A percentile compares a stretch with the other conserved stretches of the same genome.
Conservation (phyloP, 2,113 vertebrate genomes). For the Gambusia affinis region DNA sequence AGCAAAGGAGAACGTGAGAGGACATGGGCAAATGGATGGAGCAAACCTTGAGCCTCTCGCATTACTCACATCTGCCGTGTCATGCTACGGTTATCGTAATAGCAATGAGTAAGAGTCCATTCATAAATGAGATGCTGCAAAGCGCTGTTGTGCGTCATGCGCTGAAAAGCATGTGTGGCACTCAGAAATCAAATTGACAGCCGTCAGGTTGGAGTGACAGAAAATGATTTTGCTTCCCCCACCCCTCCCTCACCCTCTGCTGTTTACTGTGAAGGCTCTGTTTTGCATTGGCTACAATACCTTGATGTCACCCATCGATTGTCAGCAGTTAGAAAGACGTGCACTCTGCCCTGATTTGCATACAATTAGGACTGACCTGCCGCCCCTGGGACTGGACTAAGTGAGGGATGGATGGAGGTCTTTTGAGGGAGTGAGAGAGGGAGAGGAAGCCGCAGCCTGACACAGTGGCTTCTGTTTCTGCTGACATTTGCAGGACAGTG, state of each 20-base stretch:
- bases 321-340: slow-evolving; percentile 53
- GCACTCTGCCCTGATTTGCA: slow-evolving; percentile 74
- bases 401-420: slow-evolving; percentile 60
- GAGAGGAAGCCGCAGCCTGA: slow-evolving; percentile 51
- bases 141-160: slow-evolving; percentile 3
- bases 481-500: slow-evolving; percentile 71
- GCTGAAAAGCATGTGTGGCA: slow-evolving; percentile 5
- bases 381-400: slow-evolving; percentile 67
- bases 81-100: not conserved
- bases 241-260: slow-evolving; percentile 43
- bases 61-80: slow-evolving; percentile 21
- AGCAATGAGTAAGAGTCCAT: slow-evolving; percentile 25
- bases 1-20: slow-evolving; percentile 17
- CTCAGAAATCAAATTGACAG: slow-evolving; percentile 4
- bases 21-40: slow-evolving; percentile 16
- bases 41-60: slow-evolving; percentile 26
- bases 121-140: slow-evolving; percentile 20
- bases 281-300: slow-evolving; percentile 64
- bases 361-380: slow-evolving; percentile 79
- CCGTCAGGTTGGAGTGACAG: slow-evolving; percentile 30
- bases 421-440: slow-evolving; percentile 36
- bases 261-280: slow-evolving; percentile 63
- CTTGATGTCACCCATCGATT: slow-evolving; percentile 72
- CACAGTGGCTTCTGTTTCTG: slow-evolving; percentile 76
- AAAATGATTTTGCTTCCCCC: slow-evolving; percentile 12